Evolutionary conservation across 2,797 vertebrate genomes (phyloP).

Genomic region (Lindbergichthys nudifrons): DNA sequence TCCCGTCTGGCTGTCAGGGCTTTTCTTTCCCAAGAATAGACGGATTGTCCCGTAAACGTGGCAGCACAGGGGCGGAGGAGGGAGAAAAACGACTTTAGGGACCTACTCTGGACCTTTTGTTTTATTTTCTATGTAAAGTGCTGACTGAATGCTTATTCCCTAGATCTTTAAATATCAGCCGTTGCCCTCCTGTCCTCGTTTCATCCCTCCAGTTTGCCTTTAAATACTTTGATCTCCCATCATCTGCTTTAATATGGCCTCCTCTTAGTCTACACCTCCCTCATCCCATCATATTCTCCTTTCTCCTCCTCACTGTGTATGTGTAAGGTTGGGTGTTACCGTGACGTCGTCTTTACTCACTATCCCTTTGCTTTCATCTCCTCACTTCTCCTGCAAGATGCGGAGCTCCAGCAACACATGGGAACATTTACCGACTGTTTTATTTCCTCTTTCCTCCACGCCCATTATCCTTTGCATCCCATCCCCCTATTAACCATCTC

Average conservation of each 20-base stretch:
- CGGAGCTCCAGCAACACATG: conserved; percentile 40
- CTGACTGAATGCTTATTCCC: conserved; percentile 25
- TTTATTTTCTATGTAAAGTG: conserved; percentile 43
- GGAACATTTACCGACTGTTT: conserved; percentile 42
- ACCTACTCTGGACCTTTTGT: conserved; percentile 53
- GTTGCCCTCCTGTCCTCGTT: neutral
- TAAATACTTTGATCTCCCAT: neutral
- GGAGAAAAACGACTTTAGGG: conserved; percentile 22
- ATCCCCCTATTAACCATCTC: conserved; percentile 21
- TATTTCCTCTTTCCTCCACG: conserved; percentile 16
- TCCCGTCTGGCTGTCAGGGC: conserved; percentile 57
- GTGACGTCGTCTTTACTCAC: conserved; percentile 10
- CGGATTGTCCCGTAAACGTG: conserved; percentile 63
- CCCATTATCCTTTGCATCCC: neutral
- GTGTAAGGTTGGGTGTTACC: neutral
- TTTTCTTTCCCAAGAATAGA: conserved; percentile 64
- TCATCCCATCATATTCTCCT: neutral
- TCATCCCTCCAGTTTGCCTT: neutral
- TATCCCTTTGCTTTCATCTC: conserved; percentile 36
- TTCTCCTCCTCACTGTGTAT: neutral
- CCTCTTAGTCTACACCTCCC: neutral
- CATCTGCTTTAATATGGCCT: neutral
- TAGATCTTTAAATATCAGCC: conserved; percentile 40
- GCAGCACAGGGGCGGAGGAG: conserved; percentile 50
- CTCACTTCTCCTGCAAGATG: conserved; percentile 18